Base-by-base conservation (phyloP, 2,113 vertebrate genomes). In the Orycteropus afer region DNA sequence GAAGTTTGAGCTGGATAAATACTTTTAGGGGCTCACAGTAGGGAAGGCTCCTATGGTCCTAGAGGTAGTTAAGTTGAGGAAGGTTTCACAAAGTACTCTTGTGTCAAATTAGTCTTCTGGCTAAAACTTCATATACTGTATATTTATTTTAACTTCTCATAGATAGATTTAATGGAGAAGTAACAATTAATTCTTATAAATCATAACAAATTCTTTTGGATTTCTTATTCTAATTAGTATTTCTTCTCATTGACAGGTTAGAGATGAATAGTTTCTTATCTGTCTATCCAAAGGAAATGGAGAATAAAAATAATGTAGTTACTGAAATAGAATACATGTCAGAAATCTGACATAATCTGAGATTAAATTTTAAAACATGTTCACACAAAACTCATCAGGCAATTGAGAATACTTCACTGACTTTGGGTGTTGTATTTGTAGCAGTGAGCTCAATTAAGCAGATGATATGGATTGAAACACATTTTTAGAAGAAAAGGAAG, bases 241-340 rank as follows among this genome's bases (percentile, higher is more conserved):
- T 79, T 17, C 8, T 91, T 96, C 27, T 81, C n/a, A 34, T 93
- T 86, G 47, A 86, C n/a, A 87, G 25, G 84, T 77, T 89, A 55
- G 47, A 91, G 27, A 76, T 63, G 92, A 59, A 89, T 89, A 57
- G n/a, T 83, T 93, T 96, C 61, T 63, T 81, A 65, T 51, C 47
- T 23, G 45, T 77, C 63, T 91, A n/a, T 57, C 59, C 59, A 77
- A 81, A 89, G 42, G 14, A 83, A 86, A 91, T 34, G 37, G 34
- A 61, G 40, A 77, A 92, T 90, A 94, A 42, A n/a, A 93, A 93
- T 67, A 95, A 86, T 51, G 37, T 47, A 45, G 82, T 74, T 83
- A 87, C 13, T 65, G 49, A 91, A 42, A 51, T 3, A 95, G 42
- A 89, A 53, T 42, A 42, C 10, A 49, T 79, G 69, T 90, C 71